Base-by-base conservation (phyloP, 2,888 invertebrate species). In the Bombylius discolor region DNA sequence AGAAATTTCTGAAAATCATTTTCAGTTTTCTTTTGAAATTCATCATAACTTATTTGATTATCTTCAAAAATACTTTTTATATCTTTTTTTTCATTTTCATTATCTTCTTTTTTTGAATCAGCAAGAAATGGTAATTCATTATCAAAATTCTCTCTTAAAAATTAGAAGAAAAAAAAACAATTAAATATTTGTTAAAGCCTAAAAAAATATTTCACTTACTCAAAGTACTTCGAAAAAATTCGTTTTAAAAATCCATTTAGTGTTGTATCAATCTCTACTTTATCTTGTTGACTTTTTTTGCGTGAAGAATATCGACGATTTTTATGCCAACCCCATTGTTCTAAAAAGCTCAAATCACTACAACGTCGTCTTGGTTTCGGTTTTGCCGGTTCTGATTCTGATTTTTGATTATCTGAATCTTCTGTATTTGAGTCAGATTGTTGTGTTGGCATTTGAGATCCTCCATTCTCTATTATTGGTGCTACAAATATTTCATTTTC, bases 311-410 rank as follows among this genome's bases (percentile, higher is more conserved):
- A 65, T 4, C 67, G 61, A 2, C 69, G 64, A 56, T 66, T 69
- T 59, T 70, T 70, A 63, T 86, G 87, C 85, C 87, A 88, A 52
- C 85, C 85, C 86, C 88, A 87, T 63, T 85, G 84, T 64, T 87
- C 83, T 32, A 89, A 70, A 63, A 83, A 83, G 51, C 82, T 83
- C 13, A 87, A 73, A 39, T 85, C 83, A 70, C 85, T 87, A 46
- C 87, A 81, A 59, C 87, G 76, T n/a, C 87, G 75, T 62, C 87
- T 80, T 7, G 73, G 70, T 53, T 70, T 73, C 1, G 68, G 64
- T 61, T 73, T 71, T 36, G 67, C 67, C 5, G 67, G 63, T 8
- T 60, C 58, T n/a, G 58, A 51, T 39, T 70, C 70, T 31, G 54
- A 54, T 57, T 66, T 68, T 31, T 56, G 57, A 55, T 61, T 62